phyloP scores from a whole-genome alignment of 2,888 invertebrate genomes.

The Portevinia maculata region DNA sequence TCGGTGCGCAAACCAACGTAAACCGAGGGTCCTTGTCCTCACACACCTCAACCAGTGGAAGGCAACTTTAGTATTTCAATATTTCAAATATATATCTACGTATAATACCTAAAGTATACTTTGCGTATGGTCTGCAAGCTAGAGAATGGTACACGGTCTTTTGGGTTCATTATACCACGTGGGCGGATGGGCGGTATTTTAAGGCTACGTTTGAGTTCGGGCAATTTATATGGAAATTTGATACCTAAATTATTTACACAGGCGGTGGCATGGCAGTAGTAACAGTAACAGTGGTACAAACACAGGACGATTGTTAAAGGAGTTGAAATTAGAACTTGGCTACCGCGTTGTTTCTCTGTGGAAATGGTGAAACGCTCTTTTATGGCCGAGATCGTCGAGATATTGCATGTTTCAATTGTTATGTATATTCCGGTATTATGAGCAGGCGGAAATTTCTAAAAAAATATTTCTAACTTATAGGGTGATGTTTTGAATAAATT shows the following conservation, averaged over 20 bases:
- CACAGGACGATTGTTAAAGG: conserved; percentile 24
- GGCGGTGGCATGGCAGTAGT: conserved; percentile 8
- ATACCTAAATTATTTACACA: conserved; percentile 69
- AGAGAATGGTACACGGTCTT: not conserved
- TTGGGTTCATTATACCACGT: not conserved
- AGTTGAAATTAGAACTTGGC: conserved; percentile 17
- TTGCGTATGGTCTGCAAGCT: not conserved
- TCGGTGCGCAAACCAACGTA: conserved; percentile 4
- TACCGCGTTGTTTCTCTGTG: conserved; percentile 1
- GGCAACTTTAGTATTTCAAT: conserved; percentile 32
- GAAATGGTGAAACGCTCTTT: not conserved
- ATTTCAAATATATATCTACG: conserved; percentile 50
- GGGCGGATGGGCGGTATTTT: not conserved
- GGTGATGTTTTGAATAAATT: conserved; percentile 35
- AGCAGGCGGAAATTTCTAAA: conserved; percentile 3
- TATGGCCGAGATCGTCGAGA: conserved; percentile 34
- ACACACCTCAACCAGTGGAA: conserved; percentile 12
- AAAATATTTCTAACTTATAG: not conserved
- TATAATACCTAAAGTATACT: no score
- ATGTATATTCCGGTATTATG: conserved; percentile 23
- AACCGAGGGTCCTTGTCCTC: not conserved
- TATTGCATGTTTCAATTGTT: conserved; percentile 45
- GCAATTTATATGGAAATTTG: conserved; percentile 69
- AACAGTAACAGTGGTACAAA: conserved; percentile 10
- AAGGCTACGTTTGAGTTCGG: conserved; percentile 2